Evolutionary conservation across 2,888 invertebrate species (phyloP).

Genomic region (Chrysolina americana): DNA sequence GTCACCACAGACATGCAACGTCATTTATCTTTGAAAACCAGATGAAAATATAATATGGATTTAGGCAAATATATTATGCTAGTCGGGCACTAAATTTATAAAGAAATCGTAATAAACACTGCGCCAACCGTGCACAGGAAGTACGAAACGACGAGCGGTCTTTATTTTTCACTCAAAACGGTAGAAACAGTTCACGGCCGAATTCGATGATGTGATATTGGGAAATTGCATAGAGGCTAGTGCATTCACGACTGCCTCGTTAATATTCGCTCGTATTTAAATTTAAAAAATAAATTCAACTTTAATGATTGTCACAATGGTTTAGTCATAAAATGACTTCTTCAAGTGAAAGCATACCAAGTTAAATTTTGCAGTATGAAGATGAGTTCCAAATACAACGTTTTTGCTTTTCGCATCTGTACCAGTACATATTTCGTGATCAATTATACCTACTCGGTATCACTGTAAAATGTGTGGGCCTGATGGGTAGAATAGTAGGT

Average conservation of each 20-base stretch:
- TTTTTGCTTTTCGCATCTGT: too few species aligned
- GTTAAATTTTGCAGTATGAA: too few species aligned
- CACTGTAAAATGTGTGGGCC: too few species aligned
- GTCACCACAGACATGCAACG: slow-evolving; percentile 44
- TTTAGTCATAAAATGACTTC: too few species aligned
- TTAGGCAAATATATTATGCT: slow-evolving; percentile 21
- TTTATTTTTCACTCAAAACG: slow-evolving; percentile 15
- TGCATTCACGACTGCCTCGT: background rate
- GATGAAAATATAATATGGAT: slow-evolving; percentile 34
- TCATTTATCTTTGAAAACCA: slow-evolving; percentile 41
- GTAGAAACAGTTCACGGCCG: slow-evolving; percentile 18
- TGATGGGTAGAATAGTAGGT: too few species aligned
- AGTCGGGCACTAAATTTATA: slow-evolving; percentile 23
- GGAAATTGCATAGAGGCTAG: background rate
- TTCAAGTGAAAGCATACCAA: too few species aligned
- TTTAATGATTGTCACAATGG: too few species aligned
- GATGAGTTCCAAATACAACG: too few species aligned
- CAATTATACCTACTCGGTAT: too few species aligned
- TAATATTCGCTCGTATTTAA: background rate
- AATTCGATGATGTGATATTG: slow-evolving; percentile 13
- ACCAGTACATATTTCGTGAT: too few species aligned
- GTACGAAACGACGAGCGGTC: slow-evolving; percentile 13
- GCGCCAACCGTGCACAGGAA: slow-evolving; percentile 23
- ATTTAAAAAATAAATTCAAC: too few species aligned
- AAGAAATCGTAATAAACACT: slow-evolving; percentile 19